Conservation (phyloP, 2,888 invertebrate species). For the Callimorpha dominula region DNA sequence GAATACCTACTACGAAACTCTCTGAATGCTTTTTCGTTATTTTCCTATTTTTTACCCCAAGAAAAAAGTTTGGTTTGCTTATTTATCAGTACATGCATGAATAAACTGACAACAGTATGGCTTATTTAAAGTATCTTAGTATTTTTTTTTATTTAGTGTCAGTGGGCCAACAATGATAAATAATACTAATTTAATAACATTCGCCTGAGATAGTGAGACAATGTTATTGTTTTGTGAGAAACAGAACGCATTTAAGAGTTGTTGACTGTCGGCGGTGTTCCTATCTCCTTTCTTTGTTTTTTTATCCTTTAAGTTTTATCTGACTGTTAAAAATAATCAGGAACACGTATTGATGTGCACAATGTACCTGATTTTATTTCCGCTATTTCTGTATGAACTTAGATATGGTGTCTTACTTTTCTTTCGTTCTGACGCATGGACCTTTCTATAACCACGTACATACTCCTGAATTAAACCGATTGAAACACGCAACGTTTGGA, state of each 20-base stretch:
- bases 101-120: too few relatives aligned
- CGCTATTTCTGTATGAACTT: background rate
- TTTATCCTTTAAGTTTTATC: constrained; percentile 10
- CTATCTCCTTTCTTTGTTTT: constrained; percentile 27
- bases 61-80: too few relatives aligned
- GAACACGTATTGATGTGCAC: background rate
- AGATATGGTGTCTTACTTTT: too few relatives aligned
- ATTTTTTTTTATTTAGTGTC: constrained; percentile 29
- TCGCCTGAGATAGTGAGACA: constrained; percentile 9
- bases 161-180: constrained; percentile 44
- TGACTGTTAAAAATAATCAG: background rate
- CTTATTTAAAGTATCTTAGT: too few relatives aligned
- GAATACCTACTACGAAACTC: too few relatives aligned
- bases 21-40: too few relatives aligned
- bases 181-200: constrained; percentile 15
- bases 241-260: constrained; percentile 33
- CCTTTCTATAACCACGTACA: background rate
- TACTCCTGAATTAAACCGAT: background rate
- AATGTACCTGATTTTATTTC: background rate
- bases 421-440: background rate
- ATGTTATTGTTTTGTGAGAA: constrained; percentile 47
- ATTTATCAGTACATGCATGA: too few relatives aligned
- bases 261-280: constrained; percentile 33
- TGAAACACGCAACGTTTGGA: background rate
- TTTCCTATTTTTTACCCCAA: too few relatives aligned